Evolutionary conservation across 2,797 vertebrate species (phyloP), one percentile per base, ranked within the genome.

Genomic region (Ctenosaura bakeri): DNA sequence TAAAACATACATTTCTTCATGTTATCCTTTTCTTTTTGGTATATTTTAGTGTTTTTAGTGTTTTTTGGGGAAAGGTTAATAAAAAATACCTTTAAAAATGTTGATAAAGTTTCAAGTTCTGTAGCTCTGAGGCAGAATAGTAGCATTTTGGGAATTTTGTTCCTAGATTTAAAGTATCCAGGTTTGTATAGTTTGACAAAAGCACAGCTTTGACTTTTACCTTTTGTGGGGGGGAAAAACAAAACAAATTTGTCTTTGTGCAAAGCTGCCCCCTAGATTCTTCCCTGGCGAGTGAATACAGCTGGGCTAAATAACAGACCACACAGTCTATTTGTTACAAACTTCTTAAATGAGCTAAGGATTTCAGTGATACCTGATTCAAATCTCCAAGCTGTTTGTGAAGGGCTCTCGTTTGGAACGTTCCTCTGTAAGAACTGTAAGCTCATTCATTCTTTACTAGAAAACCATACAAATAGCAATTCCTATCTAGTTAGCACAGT

Each of bases 141-240:
- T 74, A 16, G 18, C 10, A 12, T 77, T 64, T 29, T 46, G 32
- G 12, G n/a, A 18, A 29, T 73, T 64, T 76, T 76, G 69, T 74
- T 77, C 16, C 22, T 69, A 6, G 7, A 66, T 80, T 66, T 9
- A 46, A 9, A 29, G 14, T 18, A 56, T 54, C 52, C 71, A 46
- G 38, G 59, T 71, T 81, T 89, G 54, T 52, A 26, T 78, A 18
- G 42, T 46, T 66, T 64, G 24, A 14, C 22, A 59, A 62, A 59
- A 86, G 14, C 29, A 6, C 69, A 2, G 1, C 74, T 46, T 88
- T 64, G 89, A 91, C 81, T 85, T 46, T 46, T 59, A 0, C 26
- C 0, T 90, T 85, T 90, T 85, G 6, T 52, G 16, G 84, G 32
- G 35, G 16, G 84, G 32, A 38, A 91, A 85, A 77, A 87, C 24